Evolutionary conservation across 2,888 invertebrate species (phyloP).

Genomic region (Phyto melanocephala): DNA sequence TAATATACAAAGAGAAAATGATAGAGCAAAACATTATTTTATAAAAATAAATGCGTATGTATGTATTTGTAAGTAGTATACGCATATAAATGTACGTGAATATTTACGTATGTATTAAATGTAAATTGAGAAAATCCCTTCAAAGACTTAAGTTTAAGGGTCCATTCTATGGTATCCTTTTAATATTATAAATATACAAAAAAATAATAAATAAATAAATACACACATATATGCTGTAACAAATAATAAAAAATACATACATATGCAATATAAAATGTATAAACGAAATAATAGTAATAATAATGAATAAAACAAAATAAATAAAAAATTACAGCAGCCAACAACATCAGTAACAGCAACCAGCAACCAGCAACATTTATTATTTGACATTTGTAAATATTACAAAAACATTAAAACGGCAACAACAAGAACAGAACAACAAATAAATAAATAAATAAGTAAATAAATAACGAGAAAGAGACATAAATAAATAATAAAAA

Average conservation of each 20-base stretch:
- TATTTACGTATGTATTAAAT: conserved; percentile 23
- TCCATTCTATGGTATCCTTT: conserved; percentile 36
- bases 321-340: conserved; percentile 17
- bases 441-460: conserved; percentile 21
- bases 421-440: background rate
- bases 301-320: background rate
- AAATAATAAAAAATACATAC: background rate
- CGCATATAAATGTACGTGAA: background rate
- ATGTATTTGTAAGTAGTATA: background rate
- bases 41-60: conserved; percentile 23
- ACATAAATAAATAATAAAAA: conserved; percentile 21
- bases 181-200: conserved; percentile 7
- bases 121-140: conserved; percentile 56
- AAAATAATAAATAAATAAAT: background rate
- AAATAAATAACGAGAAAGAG: conserved; percentile 11
- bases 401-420: background rate
- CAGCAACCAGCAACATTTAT: conserved; percentile 24
- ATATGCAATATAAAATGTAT: background rate
- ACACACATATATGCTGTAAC: background rate
- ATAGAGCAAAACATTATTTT: conserved; percentile 21
- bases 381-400: conserved; percentile 39
- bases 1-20: conserved; percentile 23
- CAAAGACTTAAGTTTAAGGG: conserved; percentile 34
- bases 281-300: conserved; percentile 17
- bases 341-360: conserved; percentile 7